Conservation (phyloP, 35 echinoderm and acorn worm species). For the Lytechinus pictus region DNA sequence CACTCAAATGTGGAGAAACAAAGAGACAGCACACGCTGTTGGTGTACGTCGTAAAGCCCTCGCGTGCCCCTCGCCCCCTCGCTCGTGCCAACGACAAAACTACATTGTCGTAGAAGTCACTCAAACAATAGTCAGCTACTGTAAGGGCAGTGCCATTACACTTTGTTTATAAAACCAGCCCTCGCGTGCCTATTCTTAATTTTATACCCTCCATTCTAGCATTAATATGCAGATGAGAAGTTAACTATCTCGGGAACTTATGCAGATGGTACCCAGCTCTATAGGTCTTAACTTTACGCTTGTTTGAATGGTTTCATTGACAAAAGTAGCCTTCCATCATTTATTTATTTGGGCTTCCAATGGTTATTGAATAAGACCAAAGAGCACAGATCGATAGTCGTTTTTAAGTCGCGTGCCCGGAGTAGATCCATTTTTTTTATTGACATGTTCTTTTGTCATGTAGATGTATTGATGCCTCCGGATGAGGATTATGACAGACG, state of each 20-base stretch:
- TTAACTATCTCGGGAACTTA: slow-evolving; percentile 25
- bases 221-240: slow-evolving; percentile 16
- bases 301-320: slow-evolving; percentile 23
- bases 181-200: slow-evolving; percentile 38
- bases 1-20: slow-evolving; percentile 38
- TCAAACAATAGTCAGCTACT: slow-evolving; percentile 19
- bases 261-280: slow-evolving; percentile 25
- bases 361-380: slow-evolving; percentile 15
- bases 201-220: slow-evolving; percentile 4
- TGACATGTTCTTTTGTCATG: slow-evolving; percentile 26
- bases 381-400: slow-evolving; percentile 25
- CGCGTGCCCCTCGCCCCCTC: slow-evolving; percentile 13
- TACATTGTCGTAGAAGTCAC: slow-evolving; percentile 43
- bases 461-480: slow-evolving; percentile 27
- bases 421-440: background rate
- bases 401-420: slow-evolving; percentile 24
- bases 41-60: slow-evolving; percentile 8
- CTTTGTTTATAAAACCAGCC: background rate
- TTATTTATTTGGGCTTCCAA: slow-evolving; percentile 13
- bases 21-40: background rate
- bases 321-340: background rate
- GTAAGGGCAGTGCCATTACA: background rate
- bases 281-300: background rate
- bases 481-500: slow-evolving; percentile 9
- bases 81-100: slow-evolving; percentile 30